Evolutionary conservation across 1,140 invertebrate species (phyloP), one percentile per base, ranked within the genome.

Genomic region (Babylonia areolata): DNA sequence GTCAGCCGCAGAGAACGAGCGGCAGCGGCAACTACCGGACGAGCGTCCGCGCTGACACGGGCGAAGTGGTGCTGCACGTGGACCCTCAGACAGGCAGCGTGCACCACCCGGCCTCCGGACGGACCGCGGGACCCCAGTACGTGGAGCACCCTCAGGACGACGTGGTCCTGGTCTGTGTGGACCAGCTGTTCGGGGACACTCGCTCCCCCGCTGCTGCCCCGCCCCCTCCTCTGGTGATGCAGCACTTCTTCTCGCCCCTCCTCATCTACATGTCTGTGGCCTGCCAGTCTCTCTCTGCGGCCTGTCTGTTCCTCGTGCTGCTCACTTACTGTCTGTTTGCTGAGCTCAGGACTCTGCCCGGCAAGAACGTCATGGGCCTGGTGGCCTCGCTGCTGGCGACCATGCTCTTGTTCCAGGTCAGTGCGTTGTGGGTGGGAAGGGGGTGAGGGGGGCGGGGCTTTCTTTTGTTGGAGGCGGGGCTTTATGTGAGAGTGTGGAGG

Each of bases 321-420:
- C 31, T 80, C 17, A 51, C 51, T 15, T 85, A 80, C 77, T 58
- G 73, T 37, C 51, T 85, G 23, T 79, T 85, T 35, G 5, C 6
- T 0, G 73, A 58, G 35, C 75, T 85, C n/a, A 23, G 77, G 37
- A 80, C 73, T 0, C 77, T 80, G 28, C 58, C 58, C 28, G 84
- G 84, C 40, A 85, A 85, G 46, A 40, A 28, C 39, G 80, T 46
- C 12, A 64, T 80, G 73, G 73, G 75, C 0, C 23, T 85, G 20
- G 42, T 69, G 3, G 12, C 20, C 23, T 46, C 77, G 1, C 75
- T 85, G 3, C 46, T 85, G 3, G n/a, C 54, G 3, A 75, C 75
- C 37, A 20, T 84, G 33, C 0, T 42, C 31, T 35, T 84, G 58
- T 71, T 84, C 15, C 37, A 77, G 37, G 37, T 84, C 37, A 54